Evolutionary conservation across 1,140 invertebrate species (phyloP).

Genomic region (Laodelphax striatellus): DNA sequence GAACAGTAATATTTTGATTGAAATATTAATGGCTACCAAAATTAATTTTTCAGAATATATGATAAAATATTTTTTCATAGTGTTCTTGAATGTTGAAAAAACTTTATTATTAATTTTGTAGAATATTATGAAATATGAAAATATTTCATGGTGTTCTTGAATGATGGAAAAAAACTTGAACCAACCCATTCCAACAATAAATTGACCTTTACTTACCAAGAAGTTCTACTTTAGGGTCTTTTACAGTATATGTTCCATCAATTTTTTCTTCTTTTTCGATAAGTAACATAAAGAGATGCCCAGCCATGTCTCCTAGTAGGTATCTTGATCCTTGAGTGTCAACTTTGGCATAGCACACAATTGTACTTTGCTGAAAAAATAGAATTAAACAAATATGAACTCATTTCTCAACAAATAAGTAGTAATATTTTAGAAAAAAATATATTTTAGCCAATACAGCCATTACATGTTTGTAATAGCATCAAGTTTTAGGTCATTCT

Average conservation of each 20-base stretch:
- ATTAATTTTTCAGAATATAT: too few relatives aligned
- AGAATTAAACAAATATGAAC: neutral
- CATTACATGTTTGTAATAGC: too few relatives aligned
- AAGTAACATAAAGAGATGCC: constrained; percentile 93
- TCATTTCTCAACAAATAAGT: too few relatives aligned
- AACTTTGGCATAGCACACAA: constrained; percentile 89
- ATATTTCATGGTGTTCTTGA: neutral
- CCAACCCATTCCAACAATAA: neutral
- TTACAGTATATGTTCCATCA: constrained; percentile 63
- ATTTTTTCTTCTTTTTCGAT: constrained; percentile 73
- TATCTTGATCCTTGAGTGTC: constrained; percentile 86
- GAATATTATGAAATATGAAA: too few relatives aligned
- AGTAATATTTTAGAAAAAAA: too few relatives aligned
- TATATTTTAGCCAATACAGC: neutral
- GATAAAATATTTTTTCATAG: too few relatives aligned
- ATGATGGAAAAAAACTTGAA: neutral
- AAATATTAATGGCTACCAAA: too few relatives aligned
- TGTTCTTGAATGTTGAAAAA: too few relatives aligned
- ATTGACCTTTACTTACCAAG: constrained; percentile 42
- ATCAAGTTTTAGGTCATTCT: too few relatives aligned
- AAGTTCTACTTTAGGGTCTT: constrained; percentile 87
- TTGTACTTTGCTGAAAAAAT: constrained; percentile 70
- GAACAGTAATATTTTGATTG: too few relatives aligned
- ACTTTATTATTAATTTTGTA: too few relatives aligned
- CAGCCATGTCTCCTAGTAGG: constrained; percentile 87